Percentiles rank a stretch among this genome's conserved stretches.
These are phyloP conservation scores for Polydrusus tereticollis DNA, from an alignment of 2,888 invertebrate species.

Conservation along the genomic window DNA sequence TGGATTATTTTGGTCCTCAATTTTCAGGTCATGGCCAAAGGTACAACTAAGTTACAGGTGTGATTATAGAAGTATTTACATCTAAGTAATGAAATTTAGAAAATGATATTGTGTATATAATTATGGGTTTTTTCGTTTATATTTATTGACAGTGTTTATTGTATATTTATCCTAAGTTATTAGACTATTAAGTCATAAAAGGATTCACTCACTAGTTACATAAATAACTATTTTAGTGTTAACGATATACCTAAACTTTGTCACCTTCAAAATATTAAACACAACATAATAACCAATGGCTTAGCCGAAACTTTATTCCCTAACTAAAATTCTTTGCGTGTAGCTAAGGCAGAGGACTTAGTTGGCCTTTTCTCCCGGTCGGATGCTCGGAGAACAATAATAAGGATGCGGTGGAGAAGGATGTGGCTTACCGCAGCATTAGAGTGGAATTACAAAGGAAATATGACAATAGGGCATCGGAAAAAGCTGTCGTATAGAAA, in stretches of 20 bases:
- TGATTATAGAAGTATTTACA: too few species aligned
- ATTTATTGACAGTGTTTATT: too few species aligned
- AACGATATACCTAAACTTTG: background rate
- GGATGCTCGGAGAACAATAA: constrained; percentile 34
- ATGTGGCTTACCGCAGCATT: constrained; percentile 39
- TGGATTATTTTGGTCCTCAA: too few species aligned
- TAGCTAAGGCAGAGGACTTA: background rate
- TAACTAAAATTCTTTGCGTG: constrained; percentile 3
- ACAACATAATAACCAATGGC: constrained; percentile 4
- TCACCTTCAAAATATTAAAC: constrained; percentile 1
- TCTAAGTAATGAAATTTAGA: too few species aligned
- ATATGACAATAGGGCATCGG: constrained; percentile 32
- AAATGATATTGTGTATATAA: too few species aligned
- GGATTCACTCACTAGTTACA: too few species aligned
- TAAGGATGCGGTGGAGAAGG: constrained; percentile 17
- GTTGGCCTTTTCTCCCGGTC: constrained; percentile 11
- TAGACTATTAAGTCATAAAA: too few species aligned
- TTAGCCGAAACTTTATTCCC: background rate
- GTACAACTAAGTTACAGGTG: too few species aligned
- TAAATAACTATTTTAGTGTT: too few species aligned
- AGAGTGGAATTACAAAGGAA: constrained; percentile 37
- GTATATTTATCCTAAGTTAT: too few species aligned
- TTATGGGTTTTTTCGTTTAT: too few species aligned
- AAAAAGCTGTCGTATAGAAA: background rate
- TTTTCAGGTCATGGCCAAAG: too few species aligned